These are phyloP conservation scores for Rhinella marina DNA, from an alignment of 2,797 vertebrate genomes.

Conservation along the genomic window DNA sequence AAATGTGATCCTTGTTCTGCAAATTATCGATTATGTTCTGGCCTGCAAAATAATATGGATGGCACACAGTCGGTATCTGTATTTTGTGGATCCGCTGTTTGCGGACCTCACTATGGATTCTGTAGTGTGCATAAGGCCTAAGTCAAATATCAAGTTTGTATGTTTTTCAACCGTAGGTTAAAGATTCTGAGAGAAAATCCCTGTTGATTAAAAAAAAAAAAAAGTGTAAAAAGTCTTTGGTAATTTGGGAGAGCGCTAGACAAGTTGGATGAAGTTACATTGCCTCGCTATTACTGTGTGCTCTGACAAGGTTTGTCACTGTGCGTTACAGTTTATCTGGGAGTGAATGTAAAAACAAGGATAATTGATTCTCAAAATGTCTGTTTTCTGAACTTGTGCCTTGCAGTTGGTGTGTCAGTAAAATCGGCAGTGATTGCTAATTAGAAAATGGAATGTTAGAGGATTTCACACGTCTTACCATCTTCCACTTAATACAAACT, in stretches of 20 bases:
- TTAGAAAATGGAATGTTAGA: constrained; percentile 75
- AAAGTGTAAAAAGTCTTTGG: neutral
- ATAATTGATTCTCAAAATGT: constrained; percentile 73
- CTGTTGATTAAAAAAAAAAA: neutral
- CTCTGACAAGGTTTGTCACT: constrained; percentile 31
- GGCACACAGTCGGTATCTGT: too few relatives aligned
- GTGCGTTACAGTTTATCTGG: constrained; percentile 29
- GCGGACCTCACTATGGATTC: too few relatives aligned
- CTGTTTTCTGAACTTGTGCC: constrained; percentile 65
- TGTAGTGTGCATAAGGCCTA: too few relatives aligned
- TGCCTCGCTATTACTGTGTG: neutral
- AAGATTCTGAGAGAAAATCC: neutral
- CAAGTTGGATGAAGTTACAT: constrained; percentile 7
- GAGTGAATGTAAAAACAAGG: constrained; percentile 73
- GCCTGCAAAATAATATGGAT: too few relatives aligned
- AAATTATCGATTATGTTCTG: too few relatives aligned
- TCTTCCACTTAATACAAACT: constrained; percentile 63
- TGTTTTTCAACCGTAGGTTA: neutral
- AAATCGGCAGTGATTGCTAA: constrained; percentile 76
- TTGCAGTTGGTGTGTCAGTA: constrained; percentile 71
- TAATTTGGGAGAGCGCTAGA: neutral
- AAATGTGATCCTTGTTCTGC: too few relatives aligned
- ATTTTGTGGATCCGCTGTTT: too few relatives aligned
- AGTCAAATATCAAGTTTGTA: neutral
- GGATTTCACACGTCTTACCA: constrained; percentile 65